Evolutionary conservation across 2,797 vertebrate genomes (phyloP), one percentile per base, ranked within the genome.

Genomic region (Aldrovandia affinis): DNA sequence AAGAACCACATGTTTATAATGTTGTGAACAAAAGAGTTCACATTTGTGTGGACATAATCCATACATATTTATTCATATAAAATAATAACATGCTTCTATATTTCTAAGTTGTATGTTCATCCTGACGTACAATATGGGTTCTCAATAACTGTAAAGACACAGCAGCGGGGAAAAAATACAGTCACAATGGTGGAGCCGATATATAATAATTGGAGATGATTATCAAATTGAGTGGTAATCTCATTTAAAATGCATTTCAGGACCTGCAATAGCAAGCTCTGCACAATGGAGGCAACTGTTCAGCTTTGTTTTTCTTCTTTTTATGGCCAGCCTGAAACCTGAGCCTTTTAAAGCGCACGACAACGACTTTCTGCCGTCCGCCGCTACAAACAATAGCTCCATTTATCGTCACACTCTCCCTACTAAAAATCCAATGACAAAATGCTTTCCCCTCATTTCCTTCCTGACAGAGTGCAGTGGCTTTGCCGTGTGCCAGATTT

Each of bases 401-500:
- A 87, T 90, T 90, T 85, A 89, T 80, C 86, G 73, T 81, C 78
- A 54, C 73, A 18, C 55, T 83, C 52, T 59, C 85, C 78, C 78
- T 8, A 8, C 59, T 39, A 86, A 82, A 86, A 80, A 3, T 42
- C 25, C 18, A 55, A 55, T 47, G 73, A 39, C 63, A 68, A 57
- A 73, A 83, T 85, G n/a, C 22, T 82, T 88, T 86, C 87, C 83
- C 80, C 55, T 85, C 85, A 63, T 84, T 47, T 81, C 84, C 79
- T 88, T 55, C 87, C 12, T 91, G 90, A 39, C 89, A 99, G 98
- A 94, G 92, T 20, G 97, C 98, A 97, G 95, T 98, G 92, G 94
- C 94, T 10, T 97, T 98, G 94, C 93, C 98, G 88, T 97, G 95
- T 90, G 97, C 97, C 42, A 97, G 98, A 78, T 96, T 97, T 88